These are phyloP conservation scores for Staurois parvus DNA, from an alignment of 2,797 vertebrate genomes.

Conservation along the genomic window DNA sequence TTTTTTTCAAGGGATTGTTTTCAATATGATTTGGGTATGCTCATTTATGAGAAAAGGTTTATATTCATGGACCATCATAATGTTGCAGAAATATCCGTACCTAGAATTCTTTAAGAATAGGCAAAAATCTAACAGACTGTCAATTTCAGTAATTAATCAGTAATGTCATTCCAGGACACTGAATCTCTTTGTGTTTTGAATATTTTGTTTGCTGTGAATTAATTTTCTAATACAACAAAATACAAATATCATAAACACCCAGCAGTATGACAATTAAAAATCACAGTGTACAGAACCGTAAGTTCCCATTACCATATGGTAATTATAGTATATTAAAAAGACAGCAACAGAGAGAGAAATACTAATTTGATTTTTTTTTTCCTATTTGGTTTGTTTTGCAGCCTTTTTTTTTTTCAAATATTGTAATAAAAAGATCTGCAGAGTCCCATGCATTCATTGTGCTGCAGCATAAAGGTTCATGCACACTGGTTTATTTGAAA, in stretches of 20 bases:
- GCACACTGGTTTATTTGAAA: too few species aligned
- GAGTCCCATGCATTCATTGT: neutral
- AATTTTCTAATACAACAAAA: slow-evolving; percentile 26
- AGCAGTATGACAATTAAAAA: slow-evolving; percentile 32
- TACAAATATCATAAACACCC: slow-evolving; percentile 26
- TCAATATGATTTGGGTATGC: too few species aligned
- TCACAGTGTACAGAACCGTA: slow-evolving; percentile 23
- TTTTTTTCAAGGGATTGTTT: too few species aligned
- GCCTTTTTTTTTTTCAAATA: slow-evolving; percentile 13
- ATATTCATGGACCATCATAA: too few species aligned
- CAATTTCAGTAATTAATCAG: too few species aligned
- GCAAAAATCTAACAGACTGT: too few species aligned
- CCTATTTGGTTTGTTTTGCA: neutral
- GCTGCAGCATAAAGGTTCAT: too few species aligned
- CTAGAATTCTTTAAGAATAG: too few species aligned
- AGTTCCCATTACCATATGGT: slow-evolving; percentile 38
- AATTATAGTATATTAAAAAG: slow-evolving; percentile 28
- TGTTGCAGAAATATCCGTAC: too few species aligned
- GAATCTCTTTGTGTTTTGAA: slow-evolving; percentile 10
- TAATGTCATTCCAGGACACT: neutral
- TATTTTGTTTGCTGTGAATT: slow-evolving; percentile 6
- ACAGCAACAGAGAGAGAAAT: slow-evolving; percentile 25
- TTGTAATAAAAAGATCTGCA: slow-evolving; percentile 21
- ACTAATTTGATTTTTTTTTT: neutral
- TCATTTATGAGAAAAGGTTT: too few species aligned